These are phyloP conservation scores for Myxocyprinus asiaticus DNA, from an alignment of 2,113 vertebrate species.

Conservation along the genomic window DNA sequence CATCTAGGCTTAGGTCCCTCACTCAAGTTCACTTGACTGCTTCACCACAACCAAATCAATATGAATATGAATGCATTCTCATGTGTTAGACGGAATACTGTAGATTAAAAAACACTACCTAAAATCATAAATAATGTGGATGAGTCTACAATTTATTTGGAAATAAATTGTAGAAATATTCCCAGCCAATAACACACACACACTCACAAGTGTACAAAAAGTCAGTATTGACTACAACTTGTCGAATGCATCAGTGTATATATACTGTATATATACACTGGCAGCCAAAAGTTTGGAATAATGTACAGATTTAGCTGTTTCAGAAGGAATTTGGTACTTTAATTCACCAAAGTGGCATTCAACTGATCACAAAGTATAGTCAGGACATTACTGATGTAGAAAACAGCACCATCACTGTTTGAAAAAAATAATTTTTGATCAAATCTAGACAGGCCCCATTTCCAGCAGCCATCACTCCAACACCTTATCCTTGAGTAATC, in stretches of 20 bases:
- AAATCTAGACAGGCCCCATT: too few relatives aligned
- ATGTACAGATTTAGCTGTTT: too few relatives aligned
- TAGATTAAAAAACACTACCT: conserved; percentile 1
- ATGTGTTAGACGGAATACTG: background rate
- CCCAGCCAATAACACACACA: background rate
- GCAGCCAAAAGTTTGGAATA: too few relatives aligned
- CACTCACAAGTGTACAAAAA: background rate
- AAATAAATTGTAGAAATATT: background rate
- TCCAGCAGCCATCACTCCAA: too few relatives aligned
- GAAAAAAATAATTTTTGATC: too few relatives aligned
- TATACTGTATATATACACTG: background rate
- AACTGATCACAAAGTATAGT: too few relatives aligned
- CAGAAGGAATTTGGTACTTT: too few relatives aligned
- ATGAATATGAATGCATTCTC: background rate
- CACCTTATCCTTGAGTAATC: too few relatives aligned
- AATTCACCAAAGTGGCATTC: too few relatives aligned
- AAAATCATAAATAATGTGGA: conserved; percentile 2
- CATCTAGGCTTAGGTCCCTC: background rate
- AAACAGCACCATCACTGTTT: too few relatives aligned
- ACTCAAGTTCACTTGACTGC: conserved; percentile 7
- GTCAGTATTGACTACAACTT: background rate
- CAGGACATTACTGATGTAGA: too few relatives aligned
- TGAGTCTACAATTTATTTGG: background rate
- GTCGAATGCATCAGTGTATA: background rate
- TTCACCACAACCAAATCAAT: conserved; percentile 10